A percentile compares a stretch with the other conserved stretches of the same genome.
phyloP scores from a whole-genome alignment of 2,113 vertebrate genomes.

The Loxodonta africana region DNA sequence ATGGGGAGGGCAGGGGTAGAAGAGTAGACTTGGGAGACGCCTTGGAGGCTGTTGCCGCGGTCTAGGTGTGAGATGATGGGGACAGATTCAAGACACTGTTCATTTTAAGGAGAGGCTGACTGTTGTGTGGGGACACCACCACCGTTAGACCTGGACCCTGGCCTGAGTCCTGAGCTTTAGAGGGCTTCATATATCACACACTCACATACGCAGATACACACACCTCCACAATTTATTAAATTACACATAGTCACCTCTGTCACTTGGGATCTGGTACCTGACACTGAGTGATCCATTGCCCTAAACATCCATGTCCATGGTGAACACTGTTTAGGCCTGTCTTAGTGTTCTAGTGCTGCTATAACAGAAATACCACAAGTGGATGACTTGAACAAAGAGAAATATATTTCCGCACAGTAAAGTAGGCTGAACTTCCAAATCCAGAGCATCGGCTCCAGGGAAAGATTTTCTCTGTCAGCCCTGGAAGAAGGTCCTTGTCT shows the following conservation, averaged over 20 bases:
- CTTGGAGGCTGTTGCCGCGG: neutral
- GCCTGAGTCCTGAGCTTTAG: neutral
- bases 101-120: neutral
- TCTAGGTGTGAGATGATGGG: neutral
- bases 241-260: neutral
- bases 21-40: rapidly evolving
- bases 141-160: neutral
- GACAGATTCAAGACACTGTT: neutral
- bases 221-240: neutral
- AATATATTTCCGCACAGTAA: too few species aligned
- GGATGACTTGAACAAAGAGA: too few species aligned
- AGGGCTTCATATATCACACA: too few species aligned
- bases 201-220: too few species aligned
- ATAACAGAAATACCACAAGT: too few species aligned
- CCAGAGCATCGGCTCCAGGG: too few species aligned
- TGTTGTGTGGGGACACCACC: rapidly evolving
- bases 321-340: too few species aligned
- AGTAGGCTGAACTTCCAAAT: too few species aligned
- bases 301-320: neutral
- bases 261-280: neutral
- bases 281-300: too few species aligned
- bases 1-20: rapidly evolving
- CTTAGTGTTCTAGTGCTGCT: too few species aligned
- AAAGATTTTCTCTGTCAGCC: too few species aligned
- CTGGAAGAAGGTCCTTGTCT: too few species aligned